Conservation (phyloP, 2,888 invertebrate species). For the Odontothrips loti region DNA sequence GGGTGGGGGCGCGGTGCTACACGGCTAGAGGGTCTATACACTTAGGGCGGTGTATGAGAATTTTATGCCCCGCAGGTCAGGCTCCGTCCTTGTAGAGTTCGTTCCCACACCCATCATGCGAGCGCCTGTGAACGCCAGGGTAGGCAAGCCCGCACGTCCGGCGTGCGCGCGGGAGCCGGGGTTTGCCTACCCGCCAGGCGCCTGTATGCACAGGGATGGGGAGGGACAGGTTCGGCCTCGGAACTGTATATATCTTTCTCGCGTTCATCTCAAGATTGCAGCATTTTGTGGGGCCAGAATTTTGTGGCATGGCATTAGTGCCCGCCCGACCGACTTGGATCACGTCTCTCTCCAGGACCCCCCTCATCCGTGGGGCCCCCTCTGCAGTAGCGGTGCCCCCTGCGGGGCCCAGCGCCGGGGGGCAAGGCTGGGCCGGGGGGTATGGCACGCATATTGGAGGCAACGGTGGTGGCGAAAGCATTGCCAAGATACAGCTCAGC, state of each 20-base stretch:
- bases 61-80: too few relatives aligned
- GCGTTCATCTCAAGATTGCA: too few relatives aligned
- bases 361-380: not conserved
- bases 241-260: too few relatives aligned
- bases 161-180: too few relatives aligned
- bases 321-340: not conserved
- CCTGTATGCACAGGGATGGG: too few relatives aligned
- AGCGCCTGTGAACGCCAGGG: not conserved
- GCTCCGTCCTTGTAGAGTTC: too few relatives aligned
- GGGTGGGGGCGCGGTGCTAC: not conserved
- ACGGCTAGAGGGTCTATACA: not conserved
- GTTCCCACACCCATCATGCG: too few relatives aligned
- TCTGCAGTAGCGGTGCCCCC: not conserved
- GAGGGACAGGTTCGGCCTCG: too few relatives aligned
- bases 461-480: constrained; percentile 7
- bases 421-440: not conserved
- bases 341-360: too few relatives aligned
- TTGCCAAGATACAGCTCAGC: constrained; percentile 14
- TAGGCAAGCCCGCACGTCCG: not conserved
- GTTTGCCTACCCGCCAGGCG: not conserved
- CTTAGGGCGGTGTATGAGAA: too few relatives aligned
- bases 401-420: not conserved
- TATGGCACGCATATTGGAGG: constrained; percentile 9
- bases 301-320: not conserved
- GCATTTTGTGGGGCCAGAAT: too few relatives aligned